Evolutionary conservation across 2,797 vertebrate genomes (phyloP).

Genomic region (Helicolenus hilgendorfi): DNA sequence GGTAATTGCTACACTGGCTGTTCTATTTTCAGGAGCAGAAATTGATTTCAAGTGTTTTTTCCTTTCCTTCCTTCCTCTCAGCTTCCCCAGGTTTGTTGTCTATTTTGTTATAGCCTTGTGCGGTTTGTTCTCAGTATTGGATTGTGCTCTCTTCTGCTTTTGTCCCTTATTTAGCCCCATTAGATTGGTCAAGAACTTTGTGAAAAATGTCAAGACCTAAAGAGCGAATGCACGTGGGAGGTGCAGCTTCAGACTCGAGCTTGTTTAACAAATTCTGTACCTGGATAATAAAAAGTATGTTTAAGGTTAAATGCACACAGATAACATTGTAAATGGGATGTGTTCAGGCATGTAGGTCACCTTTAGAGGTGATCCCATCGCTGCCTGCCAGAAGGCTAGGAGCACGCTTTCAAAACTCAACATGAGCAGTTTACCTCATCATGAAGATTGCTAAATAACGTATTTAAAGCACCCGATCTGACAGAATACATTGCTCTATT

Average conservation of each 20-base stretch:
- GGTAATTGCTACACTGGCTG: slow-evolving; percentile 48
- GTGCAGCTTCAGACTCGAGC: not conserved
- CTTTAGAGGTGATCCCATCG: not conserved
- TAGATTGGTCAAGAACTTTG: not conserved
- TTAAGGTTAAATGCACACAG: not conserved
- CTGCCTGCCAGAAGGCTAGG: not conserved
- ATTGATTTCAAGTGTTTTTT: slow-evolving; percentile 42
- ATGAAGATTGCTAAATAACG: not conserved
- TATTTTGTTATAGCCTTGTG: slow-evolving; percentile 18
- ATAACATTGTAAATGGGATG: not conserved
- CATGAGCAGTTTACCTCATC: not conserved
- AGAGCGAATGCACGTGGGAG: not conserved
- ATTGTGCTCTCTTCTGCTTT: slow-evolving; percentile 33
- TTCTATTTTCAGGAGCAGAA: slow-evolving; percentile 55
- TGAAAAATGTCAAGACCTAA: slow-evolving; percentile 1
- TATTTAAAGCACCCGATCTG: not conserved
- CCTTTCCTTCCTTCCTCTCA: not conserved
- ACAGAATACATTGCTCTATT: not conserved
- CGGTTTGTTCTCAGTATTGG: slow-evolving; percentile 14
- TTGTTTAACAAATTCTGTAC: not conserved
- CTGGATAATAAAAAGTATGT: not conserved
- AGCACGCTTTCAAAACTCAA: not conserved
- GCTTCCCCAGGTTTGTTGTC: slow-evolving; percentile 8
- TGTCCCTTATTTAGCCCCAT: slow-evolving; percentile 18
- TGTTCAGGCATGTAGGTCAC: not conserved